These are phyloP conservation scores for Phataginus tetradactyla DNA, from an alignment of 2,797 vertebrate species.

Conservation along the genomic window DNA sequence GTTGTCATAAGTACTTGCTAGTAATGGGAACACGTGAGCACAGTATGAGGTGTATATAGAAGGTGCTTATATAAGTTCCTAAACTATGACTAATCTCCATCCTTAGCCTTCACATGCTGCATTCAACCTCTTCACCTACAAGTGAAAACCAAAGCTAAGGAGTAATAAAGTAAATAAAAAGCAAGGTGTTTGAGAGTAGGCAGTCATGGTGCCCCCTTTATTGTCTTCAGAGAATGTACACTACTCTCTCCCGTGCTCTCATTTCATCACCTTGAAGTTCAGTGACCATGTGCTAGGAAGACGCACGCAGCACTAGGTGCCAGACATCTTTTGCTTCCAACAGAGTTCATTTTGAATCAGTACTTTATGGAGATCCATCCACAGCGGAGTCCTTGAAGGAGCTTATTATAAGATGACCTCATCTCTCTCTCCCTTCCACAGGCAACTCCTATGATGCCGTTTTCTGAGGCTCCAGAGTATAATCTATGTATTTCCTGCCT, in stretches of 20 bases:
- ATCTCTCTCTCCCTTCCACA: constrained; percentile 32
- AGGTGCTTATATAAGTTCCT: neutral
- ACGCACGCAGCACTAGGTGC: neutral
- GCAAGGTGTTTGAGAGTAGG: neutral
- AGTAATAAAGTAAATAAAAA: constrained; percentile 3
- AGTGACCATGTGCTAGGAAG: neutral
- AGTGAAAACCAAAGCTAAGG: constrained; percentile 17
- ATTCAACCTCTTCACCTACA: neutral
- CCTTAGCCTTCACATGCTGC: neutral
- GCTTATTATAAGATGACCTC: constrained; percentile 45
- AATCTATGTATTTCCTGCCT: neutral
- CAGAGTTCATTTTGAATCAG: neutral
- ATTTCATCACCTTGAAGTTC: neutral
- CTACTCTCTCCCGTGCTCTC: neutral
- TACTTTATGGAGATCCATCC: neutral
- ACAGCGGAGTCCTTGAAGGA: neutral
- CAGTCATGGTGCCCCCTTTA: neutral
- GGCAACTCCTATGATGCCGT: neutral
- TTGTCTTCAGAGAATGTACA: neutral
- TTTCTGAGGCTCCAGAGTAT: constrained; percentile 37
- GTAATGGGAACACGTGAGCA: neutral
- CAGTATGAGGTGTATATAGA: neutral
- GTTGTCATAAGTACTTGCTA: neutral
- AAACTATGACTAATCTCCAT: neutral
- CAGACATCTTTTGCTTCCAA: neutral